Evolutionary conservation across 2,888 invertebrate species (phyloP), one percentile per base, ranked within the genome.

Genomic region (Eubasilissa splendida): DNA sequence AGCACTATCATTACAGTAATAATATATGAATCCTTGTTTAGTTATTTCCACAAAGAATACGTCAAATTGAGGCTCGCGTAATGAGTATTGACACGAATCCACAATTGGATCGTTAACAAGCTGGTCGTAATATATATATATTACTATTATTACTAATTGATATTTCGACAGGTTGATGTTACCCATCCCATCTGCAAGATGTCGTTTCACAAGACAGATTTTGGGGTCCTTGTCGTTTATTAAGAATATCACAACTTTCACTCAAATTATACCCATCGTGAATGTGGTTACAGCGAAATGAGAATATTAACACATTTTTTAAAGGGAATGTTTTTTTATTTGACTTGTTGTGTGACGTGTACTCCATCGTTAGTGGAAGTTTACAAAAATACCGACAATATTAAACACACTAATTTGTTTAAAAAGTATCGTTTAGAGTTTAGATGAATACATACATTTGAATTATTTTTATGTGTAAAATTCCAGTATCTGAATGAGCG

Each of bases 1-100:
- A 11, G 33, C 42, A 63, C 63, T 63, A 10, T 63, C 63, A 63
- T 63, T 42, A 33, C 31, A 63, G 42, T 63, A 63, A 63, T 31
- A 33, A 63, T 63, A 60, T 14, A 5, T 42, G 42, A 42, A 42
- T 42, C 42, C 42, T 42, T 42, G 7, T 42, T 42, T 60, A 63
- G 31, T 63, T 63, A 31, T 31, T 63, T 63, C 63, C 63, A 63
- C 63, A 63, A 68, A 68, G 68, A 50, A 50, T 42, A 50, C 50
- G 50, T 50, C 42, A 68, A 68, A 68, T 68, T 33, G 50, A 3
- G 68, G 50, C 50, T 3, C 10, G 52, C 8, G 42, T 68, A 68
- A 68, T 68, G 68, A 68, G 33, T 50, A 50, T 50, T n/a, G 50
- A 68, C 68, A 68, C 68, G 68, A 68, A 68, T 68, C 68, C 50